Evolutionary conservation across 2,113 vertebrate genomes (phyloP).

Genomic region (Aplodontia rufa): DNA sequence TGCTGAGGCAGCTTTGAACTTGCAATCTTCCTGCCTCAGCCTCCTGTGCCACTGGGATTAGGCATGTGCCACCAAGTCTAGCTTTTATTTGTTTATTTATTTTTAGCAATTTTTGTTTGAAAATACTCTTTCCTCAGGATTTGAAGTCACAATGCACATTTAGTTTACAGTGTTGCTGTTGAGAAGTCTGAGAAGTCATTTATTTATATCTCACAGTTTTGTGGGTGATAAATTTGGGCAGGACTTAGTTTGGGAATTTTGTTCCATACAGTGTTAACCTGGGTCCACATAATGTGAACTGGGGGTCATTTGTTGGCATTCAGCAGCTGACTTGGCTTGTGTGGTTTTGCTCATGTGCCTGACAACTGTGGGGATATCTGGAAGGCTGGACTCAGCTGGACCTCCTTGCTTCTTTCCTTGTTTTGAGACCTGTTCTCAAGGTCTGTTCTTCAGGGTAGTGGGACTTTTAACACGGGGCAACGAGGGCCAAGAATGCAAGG

Average conservation of each 20-base stretch:
- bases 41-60: no score
- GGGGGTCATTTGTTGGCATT: background rate
- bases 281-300: background rate
- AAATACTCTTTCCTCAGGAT: no score
- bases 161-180: background rate
- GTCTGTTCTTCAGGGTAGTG: background rate
- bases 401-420: background rate
- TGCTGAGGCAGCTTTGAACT: no score
- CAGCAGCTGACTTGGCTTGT: background rate
- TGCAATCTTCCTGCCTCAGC: no score
- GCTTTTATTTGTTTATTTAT: no score
- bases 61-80: no score
- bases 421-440: background rate
- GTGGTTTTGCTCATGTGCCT: background rate
- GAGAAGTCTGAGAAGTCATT: background rate
- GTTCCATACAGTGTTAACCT: background rate
- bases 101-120: no score
- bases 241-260: background rate
- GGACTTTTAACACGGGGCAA: background rate
- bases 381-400: background rate
- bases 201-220: background rate
- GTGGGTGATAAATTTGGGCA: background rate
- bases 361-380: background rate
- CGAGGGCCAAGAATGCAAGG: background rate
- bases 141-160: no score